Conservation (phyloP, 2,888 invertebrate genomes). For the Trissolcus japonicus region DNA sequence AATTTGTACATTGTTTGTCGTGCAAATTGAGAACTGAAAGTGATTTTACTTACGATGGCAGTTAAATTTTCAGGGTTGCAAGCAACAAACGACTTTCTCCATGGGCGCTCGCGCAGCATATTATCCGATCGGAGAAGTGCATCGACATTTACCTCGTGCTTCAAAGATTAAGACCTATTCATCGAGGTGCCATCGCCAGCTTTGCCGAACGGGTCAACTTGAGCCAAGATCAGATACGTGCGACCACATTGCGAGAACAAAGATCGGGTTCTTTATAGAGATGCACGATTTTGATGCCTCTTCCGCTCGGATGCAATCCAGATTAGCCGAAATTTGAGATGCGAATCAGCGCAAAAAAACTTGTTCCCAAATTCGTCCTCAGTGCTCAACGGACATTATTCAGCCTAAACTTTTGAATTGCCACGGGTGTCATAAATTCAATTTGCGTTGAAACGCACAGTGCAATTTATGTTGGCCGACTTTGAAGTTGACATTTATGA, state of each 20-base stretch:
- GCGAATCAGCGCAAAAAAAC: slow-evolving; percentile 9
- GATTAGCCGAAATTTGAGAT: slow-evolving; percentile 17
- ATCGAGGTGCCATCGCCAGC: slow-evolving; percentile 51
- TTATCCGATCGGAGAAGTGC: slow-evolving; percentile 31
- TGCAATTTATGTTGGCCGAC: neutral
- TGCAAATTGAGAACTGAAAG: slow-evolving; percentile 46
- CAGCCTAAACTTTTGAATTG: neutral
- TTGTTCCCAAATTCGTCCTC: neutral
- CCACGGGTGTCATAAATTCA: neutral
- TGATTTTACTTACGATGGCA: slow-evolving; percentile 53
- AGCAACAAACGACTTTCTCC: slow-evolving; percentile 64
- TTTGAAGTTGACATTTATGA: slow-evolving; percentile 10
- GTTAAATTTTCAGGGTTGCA: slow-evolving; percentile 51
- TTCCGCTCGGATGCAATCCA: slow-evolving; percentile 32
- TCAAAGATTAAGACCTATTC: slow-evolving; percentile 57
- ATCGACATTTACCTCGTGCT: slow-evolving; percentile 50
- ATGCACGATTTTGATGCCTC: slow-evolving; percentile 43
- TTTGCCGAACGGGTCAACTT: slow-evolving; percentile 43
- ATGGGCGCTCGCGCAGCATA: slow-evolving; percentile 18
- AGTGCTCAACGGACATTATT: neutral
- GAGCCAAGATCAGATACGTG: slow-evolving; percentile 49
- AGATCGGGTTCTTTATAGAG: slow-evolving; percentile 34
- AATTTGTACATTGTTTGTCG: slow-evolving; percentile 41
- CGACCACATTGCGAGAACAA: slow-evolving; percentile 47
- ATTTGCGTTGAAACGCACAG: neutral